These are phyloP conservation scores for Perccottus glenii DNA, from an alignment of 2,113 vertebrate species.

Conservation along the genomic window DNA sequence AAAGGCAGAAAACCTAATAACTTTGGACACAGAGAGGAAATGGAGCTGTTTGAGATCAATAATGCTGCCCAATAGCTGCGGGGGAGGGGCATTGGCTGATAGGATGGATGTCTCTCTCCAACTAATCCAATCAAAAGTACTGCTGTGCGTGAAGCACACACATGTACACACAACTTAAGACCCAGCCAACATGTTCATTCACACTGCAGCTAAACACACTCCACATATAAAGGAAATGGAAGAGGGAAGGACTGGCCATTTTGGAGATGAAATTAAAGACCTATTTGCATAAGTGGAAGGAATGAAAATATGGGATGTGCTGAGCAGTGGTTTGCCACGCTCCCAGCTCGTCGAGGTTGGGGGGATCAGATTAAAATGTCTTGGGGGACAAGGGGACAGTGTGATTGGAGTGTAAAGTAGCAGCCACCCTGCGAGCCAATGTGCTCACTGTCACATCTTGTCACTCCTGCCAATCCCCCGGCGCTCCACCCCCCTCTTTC, in stretches of 20 bases:
- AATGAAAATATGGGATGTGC: conserved; percentile 36
- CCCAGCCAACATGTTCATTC: conserved; percentile 24
- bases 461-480: conserved; percentile 67
- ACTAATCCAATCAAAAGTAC: conserved; percentile 75
- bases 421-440: conserved; percentile 68
- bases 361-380: conserved; percentile 74
- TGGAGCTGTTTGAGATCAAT: conserved; percentile 76
- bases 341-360: conserved; percentile 41
- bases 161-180: conserved; percentile 19
- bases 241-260: conserved; percentile 52
- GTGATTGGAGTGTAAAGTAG: conserved; percentile 79
- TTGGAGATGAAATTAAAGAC: conserved; percentile 62
- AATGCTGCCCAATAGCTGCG: conserved; percentile 56
- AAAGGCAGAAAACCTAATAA: conserved; percentile 64
- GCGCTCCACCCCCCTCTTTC: conserved; percentile 26
- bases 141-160: conserved; percentile 25
- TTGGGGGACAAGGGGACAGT: conserved; percentile 60
- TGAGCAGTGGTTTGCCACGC: conserved; percentile 22
- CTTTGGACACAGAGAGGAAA: conserved; percentile 75
- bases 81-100: conserved; percentile 44
- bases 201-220: conserved; percentile 36
- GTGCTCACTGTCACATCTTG: conserved; percentile 75
- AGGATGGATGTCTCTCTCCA: conserved; percentile 65
- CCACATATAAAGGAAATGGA: conserved; percentile 43
- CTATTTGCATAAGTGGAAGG: conserved; percentile 45